Percentiles rank a stretch among this genome's conserved stretches.
phyloP scores from a whole-genome alignment of 2,888 invertebrate genomes.

The Drepanosiphum platanoidis region DNA sequence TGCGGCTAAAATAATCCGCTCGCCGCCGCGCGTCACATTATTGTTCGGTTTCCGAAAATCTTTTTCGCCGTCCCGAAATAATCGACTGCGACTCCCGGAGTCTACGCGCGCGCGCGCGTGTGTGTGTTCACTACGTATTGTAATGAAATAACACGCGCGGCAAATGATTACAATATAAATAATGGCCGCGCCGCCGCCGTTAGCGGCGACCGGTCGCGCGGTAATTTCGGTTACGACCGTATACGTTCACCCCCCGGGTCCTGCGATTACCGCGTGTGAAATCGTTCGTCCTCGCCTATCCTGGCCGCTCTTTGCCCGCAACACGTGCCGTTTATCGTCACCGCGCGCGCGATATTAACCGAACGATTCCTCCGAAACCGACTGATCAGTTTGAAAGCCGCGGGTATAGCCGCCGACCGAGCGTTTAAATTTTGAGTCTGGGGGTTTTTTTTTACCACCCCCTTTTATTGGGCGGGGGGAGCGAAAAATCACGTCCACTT shows the following conservation, averaged over 20 bases:
- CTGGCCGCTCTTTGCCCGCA: not conserved
- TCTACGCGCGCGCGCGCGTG: too few species aligned
- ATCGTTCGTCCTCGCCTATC: not conserved
- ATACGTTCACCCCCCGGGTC: too few species aligned
- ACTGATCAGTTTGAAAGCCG: not conserved
- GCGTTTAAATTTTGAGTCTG: too few species aligned
- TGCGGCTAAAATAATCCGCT: too few species aligned
- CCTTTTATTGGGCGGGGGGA: too few species aligned
- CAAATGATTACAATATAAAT: not conserved
- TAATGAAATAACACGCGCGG: too few species aligned
- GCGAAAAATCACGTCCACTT: too few species aligned
- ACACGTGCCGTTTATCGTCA: constrained; percentile 30
- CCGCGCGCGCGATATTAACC: not conserved
- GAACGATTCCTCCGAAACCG: not conserved
- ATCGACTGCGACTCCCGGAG: not conserved
- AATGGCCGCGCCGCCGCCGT: not conserved
- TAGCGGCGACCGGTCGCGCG: not conserved
- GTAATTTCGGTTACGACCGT: not conserved
- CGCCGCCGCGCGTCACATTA: not conserved
- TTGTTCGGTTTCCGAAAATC: not conserved
- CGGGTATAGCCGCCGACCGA: too few species aligned
- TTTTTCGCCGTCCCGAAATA: not conserved
- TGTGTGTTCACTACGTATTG: too few species aligned
- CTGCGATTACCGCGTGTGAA: not conserved
- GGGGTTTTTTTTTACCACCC: too few species aligned